phyloP scores from a whole-genome alignment of 1,140 invertebrate species.

The Apis cerana region DNA sequence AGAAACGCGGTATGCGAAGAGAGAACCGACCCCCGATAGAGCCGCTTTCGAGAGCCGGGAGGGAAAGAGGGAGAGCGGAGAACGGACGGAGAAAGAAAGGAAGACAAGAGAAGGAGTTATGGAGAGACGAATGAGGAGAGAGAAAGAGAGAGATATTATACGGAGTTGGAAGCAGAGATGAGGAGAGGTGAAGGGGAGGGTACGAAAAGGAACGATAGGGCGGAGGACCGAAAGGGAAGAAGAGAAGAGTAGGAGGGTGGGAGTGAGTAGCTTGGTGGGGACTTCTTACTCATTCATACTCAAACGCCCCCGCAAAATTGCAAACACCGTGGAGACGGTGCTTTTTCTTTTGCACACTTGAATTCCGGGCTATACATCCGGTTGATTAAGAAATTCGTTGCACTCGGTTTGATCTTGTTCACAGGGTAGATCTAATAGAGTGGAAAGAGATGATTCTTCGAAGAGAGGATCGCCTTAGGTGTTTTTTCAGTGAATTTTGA shows the following conservation, averaged over 20 bases:
- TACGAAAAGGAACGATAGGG: constrained; percentile 51
- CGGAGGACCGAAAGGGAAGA: constrained; percentile 55
- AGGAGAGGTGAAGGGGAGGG: constrained; percentile 21
- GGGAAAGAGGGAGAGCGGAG: constrained; percentile 42
- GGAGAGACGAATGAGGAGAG: constrained; percentile 48
- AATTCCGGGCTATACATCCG: constrained; percentile 40
- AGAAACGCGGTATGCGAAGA: constrained; percentile 69
- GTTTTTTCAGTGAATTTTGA: neutral
- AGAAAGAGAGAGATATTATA: neutral
- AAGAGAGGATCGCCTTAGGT: neutral
- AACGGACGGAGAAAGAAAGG: neutral
- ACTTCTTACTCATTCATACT: constrained; percentile 76
- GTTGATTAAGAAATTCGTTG: constrained; percentile 53
- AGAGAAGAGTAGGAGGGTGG: constrained; percentile 36
- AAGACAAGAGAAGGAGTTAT: constrained; percentile 2
- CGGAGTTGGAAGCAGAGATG: neutral
- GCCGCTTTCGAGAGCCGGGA: constrained; percentile 50
- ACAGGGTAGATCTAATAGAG: neutral
- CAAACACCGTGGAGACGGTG: constrained; percentile 47
- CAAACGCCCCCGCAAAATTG: constrained; percentile 73
- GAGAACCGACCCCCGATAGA: constrained; percentile 69
- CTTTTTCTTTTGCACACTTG: constrained; percentile 30
- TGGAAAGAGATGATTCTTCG: neutral
- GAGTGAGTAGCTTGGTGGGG: constrained; percentile 62
- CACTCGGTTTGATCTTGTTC: neutral